phyloP scores from a whole-genome alignment of 1,140 invertebrate species.

The Hermatobates lingyangjiaoensis region DNA sequence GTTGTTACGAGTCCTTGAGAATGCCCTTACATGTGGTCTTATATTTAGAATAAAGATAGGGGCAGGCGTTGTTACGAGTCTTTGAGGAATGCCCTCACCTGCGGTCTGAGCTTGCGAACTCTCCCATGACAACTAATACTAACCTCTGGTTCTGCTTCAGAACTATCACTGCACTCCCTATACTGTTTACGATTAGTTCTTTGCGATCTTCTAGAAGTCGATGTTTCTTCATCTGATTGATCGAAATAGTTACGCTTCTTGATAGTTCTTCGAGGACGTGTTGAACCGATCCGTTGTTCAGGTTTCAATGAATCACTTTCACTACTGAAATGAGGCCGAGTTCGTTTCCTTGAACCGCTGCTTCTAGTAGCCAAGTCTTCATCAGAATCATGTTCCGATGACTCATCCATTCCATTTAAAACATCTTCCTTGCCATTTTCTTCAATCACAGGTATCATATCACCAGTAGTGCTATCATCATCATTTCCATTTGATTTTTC shows the following conservation, averaged over 20 bases:
- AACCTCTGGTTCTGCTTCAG: conserved; percentile 12
- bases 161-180: conserved; percentile 13
- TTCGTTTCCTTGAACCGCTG: background rate
- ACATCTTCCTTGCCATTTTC: too few relatives aligned
- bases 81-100: conserved; percentile 44
- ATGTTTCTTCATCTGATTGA: too few relatives aligned
- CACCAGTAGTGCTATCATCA: background rate
- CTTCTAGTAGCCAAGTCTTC: background rate
- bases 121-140: conserved; percentile 60
- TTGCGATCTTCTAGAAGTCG: conserved; percentile 9
- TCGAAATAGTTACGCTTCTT: conserved; percentile 3
- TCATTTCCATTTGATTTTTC: conserved; percentile 7
- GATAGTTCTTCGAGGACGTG: background rate
- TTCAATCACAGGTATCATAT: too few relatives aligned
- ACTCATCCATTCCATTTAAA: background rate
- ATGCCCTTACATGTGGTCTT: too few relatives aligned
- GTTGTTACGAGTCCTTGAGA: too few relatives aligned
- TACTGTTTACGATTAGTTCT: conserved; percentile 12
- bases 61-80: conserved; percentile 26
- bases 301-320: background rate
- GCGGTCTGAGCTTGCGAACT: conserved; percentile 58
- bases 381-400: background rate
- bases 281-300: background rate
- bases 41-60: too few relatives aligned
- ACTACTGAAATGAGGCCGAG: background rate